Conservation (phyloP, 2,797 vertebrate genomes). For the Dipus sagitta region DNA sequence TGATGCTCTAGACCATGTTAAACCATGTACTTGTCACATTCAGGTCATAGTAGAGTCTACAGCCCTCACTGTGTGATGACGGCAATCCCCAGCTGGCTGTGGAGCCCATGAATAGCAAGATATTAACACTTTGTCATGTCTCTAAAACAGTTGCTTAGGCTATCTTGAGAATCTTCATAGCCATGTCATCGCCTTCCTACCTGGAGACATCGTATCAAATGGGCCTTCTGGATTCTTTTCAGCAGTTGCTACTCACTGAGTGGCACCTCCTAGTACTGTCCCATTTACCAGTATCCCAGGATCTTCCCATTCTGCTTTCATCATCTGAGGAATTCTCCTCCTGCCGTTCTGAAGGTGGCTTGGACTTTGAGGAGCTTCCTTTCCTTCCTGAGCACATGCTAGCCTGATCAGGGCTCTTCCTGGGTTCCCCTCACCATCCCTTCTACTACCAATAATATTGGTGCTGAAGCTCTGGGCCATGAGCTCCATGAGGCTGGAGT, state of each 20-base stretch:
- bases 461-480: conserved; percentile 64
- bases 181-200: conserved; percentile 96
- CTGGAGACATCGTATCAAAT: conserved; percentile 94
- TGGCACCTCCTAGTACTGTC: conserved; percentile 93
- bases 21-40: conserved; percentile 94
- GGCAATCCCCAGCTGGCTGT: conserved; percentile 96
- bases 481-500: conserved; percentile 88
- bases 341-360: conserved; percentile 92
- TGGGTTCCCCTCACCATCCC: conserved; percentile 63
- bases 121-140: conserved; percentile 94
- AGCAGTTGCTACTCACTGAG: conserved; percentile 90
- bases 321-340: conserved; percentile 92
- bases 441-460: conserved; percentile 64
- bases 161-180: conserved; percentile 96
- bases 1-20: conserved; percentile 94
- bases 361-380: conserved; percentile 89
- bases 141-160: conserved; percentile 93
- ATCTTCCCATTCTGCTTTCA: conserved; percentile 95
- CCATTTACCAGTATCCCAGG: conserved; percentile 93
- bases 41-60: conserved; percentile 94
- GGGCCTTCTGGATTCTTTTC: conserved; percentile 94
- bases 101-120: conserved; percentile 96
- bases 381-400: conserved; percentile 86
- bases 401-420: conserved; percentile 82
- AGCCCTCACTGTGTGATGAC: conserved; percentile 96